Evolutionary conservation across 2,797 vertebrate genomes (phyloP), one percentile per base, ranked within the genome.

Genomic region (Sebastes steindachneri): DNA sequence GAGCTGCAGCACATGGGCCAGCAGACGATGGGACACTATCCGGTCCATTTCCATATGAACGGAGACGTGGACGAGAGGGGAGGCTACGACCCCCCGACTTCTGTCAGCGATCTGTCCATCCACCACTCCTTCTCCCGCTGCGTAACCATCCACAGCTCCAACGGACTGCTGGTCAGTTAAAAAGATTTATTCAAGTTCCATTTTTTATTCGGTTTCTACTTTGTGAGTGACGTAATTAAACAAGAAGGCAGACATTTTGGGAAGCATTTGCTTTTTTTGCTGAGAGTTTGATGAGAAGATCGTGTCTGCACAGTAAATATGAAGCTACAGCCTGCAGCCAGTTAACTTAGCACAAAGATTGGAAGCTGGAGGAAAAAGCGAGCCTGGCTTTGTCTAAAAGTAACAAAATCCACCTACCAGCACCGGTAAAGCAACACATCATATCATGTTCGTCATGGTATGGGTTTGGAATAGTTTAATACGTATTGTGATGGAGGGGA

Each of bases 11-110:
- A 98, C 79, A 98, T 99, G 98, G 98, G 98, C 4, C 98, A 99
- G 92, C 98, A 99, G 94, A 96, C 96, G 1, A 95, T 99, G 96
- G 98, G 98, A 28, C 98, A 99, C 92, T 99, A 99, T 73, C 98
- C 98, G 0, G 90, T 99, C 45, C 98, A 99, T 84, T 99, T 99
- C 92, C 98, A 99, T 83, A 97, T 99, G 96, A 97, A 96, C 0
- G 97, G 97, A 23, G 97, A 99, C 0, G 95, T 99, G 89, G 98
- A 99, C 4, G 94, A 96, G 81, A 94, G 79, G 31, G 98, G 98
- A 45, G 97, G 97, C 75, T 99, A 99, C 37, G 8, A 95, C 80
- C 97, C 98, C 0, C 96, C 97, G 4, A 97, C 97, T 0, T 98
- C 93, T 0, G 93, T 99, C 91, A 96, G 94, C 9, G 96, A 96